Evolutionary conservation across 2,797 vertebrate genomes (phyloP).

Genomic region (Lophotriccus pileatus): DNA sequence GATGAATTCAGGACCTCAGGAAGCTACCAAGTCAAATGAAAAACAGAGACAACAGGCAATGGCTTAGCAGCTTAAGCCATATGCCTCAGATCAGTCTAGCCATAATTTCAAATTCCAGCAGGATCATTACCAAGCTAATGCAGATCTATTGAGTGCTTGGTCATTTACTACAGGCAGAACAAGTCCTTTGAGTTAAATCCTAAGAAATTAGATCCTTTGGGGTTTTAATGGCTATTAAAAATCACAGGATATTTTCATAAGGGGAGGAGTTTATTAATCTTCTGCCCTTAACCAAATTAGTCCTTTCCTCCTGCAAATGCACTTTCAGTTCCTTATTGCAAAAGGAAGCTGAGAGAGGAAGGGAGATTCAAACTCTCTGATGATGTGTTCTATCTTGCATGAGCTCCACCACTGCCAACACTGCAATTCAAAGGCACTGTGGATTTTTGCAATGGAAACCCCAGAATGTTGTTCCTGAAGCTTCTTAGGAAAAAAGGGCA

Average conservation of each 20-base stretch:
- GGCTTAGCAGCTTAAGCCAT: neutral
- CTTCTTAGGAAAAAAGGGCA: neutral
- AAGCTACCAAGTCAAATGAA: slow-evolving; percentile 37
- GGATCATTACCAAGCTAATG: slow-evolving; percentile 13
- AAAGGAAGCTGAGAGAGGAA: neutral
- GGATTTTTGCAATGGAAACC: neutral
- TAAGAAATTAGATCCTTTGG: neutral
- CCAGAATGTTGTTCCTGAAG: neutral
- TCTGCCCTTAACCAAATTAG: neutral
- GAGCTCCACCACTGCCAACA: neutral
- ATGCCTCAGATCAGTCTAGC: neutral
- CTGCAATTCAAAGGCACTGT: neutral
- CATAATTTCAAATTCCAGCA: slow-evolving; percentile 17
- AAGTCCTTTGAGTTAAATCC: neutral
- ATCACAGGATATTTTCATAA: neutral
- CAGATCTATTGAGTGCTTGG: slow-evolving; percentile 6
- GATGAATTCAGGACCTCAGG: slow-evolving; percentile 23
- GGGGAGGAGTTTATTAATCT: neutral
- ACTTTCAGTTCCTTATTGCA: neutral
- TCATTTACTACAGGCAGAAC: neutral
- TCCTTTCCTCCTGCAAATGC: neutral
- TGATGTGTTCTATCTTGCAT: neutral
- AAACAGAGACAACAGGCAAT: slow-evolving; percentile 30
- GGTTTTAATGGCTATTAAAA: neutral
- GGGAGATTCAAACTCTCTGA: neutral